Percentiles rank a stretch among this genome's conserved stretches.
Evolutionary conservation across 2,113 vertebrate genomes (phyloP).

Genomic region (Nothocercus nigrocapillus): DNA sequence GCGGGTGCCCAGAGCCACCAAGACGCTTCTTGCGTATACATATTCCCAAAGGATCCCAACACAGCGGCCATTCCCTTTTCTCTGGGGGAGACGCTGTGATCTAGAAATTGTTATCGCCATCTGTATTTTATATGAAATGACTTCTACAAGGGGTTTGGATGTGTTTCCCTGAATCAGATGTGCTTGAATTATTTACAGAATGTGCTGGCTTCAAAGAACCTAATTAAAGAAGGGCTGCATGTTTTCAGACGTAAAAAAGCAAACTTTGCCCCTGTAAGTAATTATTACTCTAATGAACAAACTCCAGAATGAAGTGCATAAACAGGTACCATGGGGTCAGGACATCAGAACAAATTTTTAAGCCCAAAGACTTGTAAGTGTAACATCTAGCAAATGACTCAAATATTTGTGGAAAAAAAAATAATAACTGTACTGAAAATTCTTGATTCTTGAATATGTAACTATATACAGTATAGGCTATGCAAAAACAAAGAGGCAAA

Average conservation of each 20-base stretch:
- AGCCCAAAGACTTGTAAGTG: not conserved
- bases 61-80: not conserved
- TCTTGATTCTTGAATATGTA: not conserved
- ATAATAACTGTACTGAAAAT: not conserved
- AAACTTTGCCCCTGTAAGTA: constrained; percentile 27
- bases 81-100: not conserved
- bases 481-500: not conserved
- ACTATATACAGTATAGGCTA: not conserved
- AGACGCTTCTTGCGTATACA: too few relatives aligned
- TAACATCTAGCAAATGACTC: not conserved
- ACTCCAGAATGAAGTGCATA: constrained; percentile 6
- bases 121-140: not conserved
- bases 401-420: not conserved
- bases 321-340: not conserved
- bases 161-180: not conserved
- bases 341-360: not conserved
- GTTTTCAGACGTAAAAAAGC: constrained; percentile 23
- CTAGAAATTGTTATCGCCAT: not conserved
- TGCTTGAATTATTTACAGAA: constrained; percentile 58
- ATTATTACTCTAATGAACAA: constrained; percentile 47
- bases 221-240: constrained; percentile 19
- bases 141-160: not conserved
- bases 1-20: not conserved
- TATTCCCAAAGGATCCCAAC: not conserved
- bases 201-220: constrained; percentile 37